phyloP scores from a whole-genome alignment of 2,888 invertebrate genomes.

The Eristalinus aeneus region DNA sequence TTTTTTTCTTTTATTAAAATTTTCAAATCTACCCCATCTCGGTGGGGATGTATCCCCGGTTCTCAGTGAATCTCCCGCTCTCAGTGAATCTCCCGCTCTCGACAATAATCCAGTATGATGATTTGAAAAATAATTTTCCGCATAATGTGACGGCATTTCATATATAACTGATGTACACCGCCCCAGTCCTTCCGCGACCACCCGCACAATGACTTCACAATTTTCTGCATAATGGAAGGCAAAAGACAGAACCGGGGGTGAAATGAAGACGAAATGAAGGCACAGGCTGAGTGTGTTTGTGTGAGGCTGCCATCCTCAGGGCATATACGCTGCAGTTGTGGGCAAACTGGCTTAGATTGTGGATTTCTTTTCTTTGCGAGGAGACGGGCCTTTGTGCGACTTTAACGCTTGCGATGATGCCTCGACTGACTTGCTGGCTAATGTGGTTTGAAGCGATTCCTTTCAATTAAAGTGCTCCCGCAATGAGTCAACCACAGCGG shows the following conservation, averaged over 20 bases:
- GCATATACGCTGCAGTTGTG: constrained; percentile 29
- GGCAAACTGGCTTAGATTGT: constrained; percentile 13
- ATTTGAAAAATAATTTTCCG: constrained; percentile 69
- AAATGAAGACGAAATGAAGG: constrained; percentile 1
- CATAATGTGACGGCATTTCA: constrained; percentile 67
- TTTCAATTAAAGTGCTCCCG: constrained; percentile 34
- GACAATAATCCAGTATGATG: constrained; percentile 56
- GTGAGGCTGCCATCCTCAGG: constrained; percentile 6
- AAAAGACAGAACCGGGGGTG: background rate
- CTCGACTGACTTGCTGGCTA: constrained; percentile 33
- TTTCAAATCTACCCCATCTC: constrained; percentile 13
- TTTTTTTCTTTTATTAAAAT: constrained; percentile 17
- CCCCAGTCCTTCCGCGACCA: background rate
- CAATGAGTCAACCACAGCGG: background rate
- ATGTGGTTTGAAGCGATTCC: constrained; percentile 29
- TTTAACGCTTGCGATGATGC: constrained; percentile 9
- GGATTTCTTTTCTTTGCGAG: constrained; percentile 4
- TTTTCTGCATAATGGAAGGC: constrained; percentile 46
- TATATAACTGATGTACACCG: constrained; percentile 36
- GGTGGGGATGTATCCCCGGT: background rate
- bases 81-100: background rate
- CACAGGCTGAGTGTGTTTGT: background rate
- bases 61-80: background rate
- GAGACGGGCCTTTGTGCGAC: background rate
- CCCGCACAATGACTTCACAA: background rate